These are phyloP conservation scores for Polypedilum pembai DNA, from an alignment of 1,140 invertebrate species.

Conservation along the genomic window DNA sequence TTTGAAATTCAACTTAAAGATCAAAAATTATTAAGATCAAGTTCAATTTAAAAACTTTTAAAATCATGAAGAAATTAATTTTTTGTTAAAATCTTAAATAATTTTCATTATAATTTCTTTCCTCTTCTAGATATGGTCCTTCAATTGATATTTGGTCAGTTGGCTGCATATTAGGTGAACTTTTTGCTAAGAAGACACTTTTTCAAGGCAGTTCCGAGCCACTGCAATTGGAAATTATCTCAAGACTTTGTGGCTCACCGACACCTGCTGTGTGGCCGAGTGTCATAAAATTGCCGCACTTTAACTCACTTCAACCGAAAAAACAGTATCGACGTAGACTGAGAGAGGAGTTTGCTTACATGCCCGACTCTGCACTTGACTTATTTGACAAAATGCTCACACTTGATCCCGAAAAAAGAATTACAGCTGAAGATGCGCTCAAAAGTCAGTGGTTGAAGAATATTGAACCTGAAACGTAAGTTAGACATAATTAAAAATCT, in stretches of 20 bases:
- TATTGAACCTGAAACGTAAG: constrained; percentile 83
- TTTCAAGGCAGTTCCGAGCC: constrained; percentile 92
- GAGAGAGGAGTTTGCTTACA: constrained; percentile 86
- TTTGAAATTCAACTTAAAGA: too few species aligned
- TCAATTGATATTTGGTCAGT: constrained; percentile 99
- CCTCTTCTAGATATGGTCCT: constrained; percentile 66
- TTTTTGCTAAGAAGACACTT: constrained; percentile 92
- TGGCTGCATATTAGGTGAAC: constrained; percentile 97
- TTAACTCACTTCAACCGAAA: constrained; percentile 87
- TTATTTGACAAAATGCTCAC: constrained; percentile 95
- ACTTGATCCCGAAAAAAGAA: constrained; percentile 86
- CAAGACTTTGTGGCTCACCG: constrained; percentile 90
- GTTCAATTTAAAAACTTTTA: too few species aligned
- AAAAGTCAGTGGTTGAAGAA: constrained; percentile 91
- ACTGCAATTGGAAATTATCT: constrained; percentile 91
- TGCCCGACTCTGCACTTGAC: constrained; percentile 83
- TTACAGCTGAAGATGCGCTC: constrained; percentile 90
- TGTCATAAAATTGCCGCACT: constrained; percentile 89
- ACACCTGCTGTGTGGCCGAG: constrained; percentile 96
- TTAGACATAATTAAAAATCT: constrained; percentile 35
- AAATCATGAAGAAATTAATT: too few species aligned
- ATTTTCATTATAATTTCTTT: not conserved
- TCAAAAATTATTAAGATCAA: too few species aligned
- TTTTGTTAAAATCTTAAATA: too few species aligned
- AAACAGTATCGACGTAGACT: constrained; percentile 80